Base-by-base conservation (phyloP, 2,797 vertebrate species). In the Acanthurus lineatus region DNA sequence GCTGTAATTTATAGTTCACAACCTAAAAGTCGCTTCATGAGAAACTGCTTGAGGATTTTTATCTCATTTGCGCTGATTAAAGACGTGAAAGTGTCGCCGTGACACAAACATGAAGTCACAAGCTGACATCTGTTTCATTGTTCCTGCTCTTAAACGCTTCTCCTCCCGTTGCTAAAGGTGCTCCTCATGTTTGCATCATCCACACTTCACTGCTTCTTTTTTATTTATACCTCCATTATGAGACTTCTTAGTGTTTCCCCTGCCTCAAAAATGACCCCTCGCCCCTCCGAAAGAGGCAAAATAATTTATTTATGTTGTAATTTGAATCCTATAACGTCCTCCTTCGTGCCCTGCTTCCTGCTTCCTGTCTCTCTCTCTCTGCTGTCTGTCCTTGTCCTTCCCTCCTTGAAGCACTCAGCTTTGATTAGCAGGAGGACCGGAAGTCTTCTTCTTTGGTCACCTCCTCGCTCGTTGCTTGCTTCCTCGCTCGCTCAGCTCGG, bases 361-460 rank as follows among this genome's bases (percentile, higher is more conserved):
- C 22, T 59, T 48, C 56, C 56, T 10, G 1, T 2, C 15, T 63
- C 51, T 35, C 51, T 35, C 56, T 35, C 40, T 14, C 59, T 25
- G 61, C 19, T 17, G 51, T 16, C 51, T 19, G 72, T 78, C 73
- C 69, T 80, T 7, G 67, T 71, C 82, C 65, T 79, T 62, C 45
- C 67, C 16, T 61, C 28, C 64, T 42, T 51, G 20, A 76, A 73
- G 72, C 85, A 84, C 81, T 86, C 72, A 57, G 52, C 78, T 82
- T 54, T 76, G 76, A 83, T 90, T 82, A 80, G 63, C 15, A 54
- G 45, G 28, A 54, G 35, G 25, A 78, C 56, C 54, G 69, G 63
- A 79, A 54, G 60, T 44, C 58, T 73, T 67, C 61, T 14, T 44
- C 63, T 78, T 54, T 17, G 57, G n/a, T 68, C 57, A 28, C 56